A percentile compares a stretch with the other conserved stretches of the same genome.
Conservation (phyloP, 2,888 invertebrate genomes). For the Muscina levida region DNA sequence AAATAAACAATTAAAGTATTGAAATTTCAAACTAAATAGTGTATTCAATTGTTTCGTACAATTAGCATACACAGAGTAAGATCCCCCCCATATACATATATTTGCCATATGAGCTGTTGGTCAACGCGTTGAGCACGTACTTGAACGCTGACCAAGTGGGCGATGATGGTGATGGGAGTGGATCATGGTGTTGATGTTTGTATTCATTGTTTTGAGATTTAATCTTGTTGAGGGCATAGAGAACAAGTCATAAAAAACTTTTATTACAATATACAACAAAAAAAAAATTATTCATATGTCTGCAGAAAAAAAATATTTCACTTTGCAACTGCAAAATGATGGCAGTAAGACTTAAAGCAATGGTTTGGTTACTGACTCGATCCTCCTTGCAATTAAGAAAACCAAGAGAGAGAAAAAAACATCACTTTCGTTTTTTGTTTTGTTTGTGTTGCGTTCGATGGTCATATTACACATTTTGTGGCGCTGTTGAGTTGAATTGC, state of each 20-base stretch:
- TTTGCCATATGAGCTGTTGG: conserved; percentile 51
- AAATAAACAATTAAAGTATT: conserved; percentile 48
- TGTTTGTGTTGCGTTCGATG: conserved; percentile 2
- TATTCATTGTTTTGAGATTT: conserved; percentile 27
- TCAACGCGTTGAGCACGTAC: conserved; percentile 54
- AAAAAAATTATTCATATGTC: no score
- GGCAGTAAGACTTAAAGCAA: neutral
- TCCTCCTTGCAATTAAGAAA: neutral
- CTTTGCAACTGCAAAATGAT: neutral
- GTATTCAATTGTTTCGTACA: conserved; percentile 36
- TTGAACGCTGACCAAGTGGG: conserved; percentile 9
- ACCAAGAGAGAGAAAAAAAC: no score
- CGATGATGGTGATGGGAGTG: neutral
- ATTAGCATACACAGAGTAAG: conserved; percentile 12
- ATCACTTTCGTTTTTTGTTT: conserved; percentile 28
- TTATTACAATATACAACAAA: conserved; percentile 27
- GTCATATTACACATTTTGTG: conserved; percentile 50
- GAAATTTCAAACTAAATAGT: conserved; percentile 48
- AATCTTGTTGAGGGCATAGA: conserved; percentile 29
- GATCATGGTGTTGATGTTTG: conserved; percentile 17
- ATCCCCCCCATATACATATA: conserved; percentile 25
- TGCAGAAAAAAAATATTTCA: conserved; percentile 3
- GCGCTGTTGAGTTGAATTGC: conserved; percentile 43
- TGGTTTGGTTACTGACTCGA: neutral
- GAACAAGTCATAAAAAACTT: conserved; percentile 35